Evolutionary conservation across 2,888 invertebrate genomes (phyloP).

Genomic region (Odontocolon sp.): DNA sequence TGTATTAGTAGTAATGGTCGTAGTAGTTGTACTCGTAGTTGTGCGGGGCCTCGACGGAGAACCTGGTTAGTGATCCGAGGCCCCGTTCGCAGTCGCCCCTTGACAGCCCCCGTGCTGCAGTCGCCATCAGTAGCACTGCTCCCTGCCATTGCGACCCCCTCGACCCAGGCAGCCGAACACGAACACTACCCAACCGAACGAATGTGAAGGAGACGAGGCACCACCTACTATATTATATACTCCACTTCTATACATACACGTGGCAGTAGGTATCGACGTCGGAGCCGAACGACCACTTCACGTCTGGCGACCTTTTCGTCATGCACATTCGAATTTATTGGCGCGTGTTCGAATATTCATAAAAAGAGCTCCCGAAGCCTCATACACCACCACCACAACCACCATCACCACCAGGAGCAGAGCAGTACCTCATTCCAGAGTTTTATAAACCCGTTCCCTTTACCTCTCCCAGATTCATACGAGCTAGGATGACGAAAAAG

Average conservation of each 20-base stretch:
- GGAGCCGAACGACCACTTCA: constrained; percentile 75
- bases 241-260: constrained; percentile 8
- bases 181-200: constrained; percentile 41
- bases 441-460: constrained; percentile 38
- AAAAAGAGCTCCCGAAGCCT: constrained; percentile 65
- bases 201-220: constrained; percentile 5
- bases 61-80: constrained; percentile 54
- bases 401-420: too few relatives aligned
- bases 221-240: constrained; percentile 18
- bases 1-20: constrained; percentile 52
- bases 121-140: constrained; percentile 39
- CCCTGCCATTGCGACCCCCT: constrained; percentile 45
- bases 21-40: constrained; percentile 49
- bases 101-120: constrained; percentile 52
- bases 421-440: constrained; percentile 51
- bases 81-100: constrained; percentile 45
- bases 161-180: constrained; percentile 39
- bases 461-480: constrained; percentile 34
- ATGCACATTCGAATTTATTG: constrained; percentile 80
- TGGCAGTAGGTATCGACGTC: constrained; percentile 58
- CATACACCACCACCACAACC: too few relatives aligned
- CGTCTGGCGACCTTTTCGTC: constrained; percentile 78
- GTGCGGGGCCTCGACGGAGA: constrained; percentile 57
- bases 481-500: not conserved
- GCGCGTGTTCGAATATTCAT: constrained; percentile 79